Conservation (phyloP, 2,113 vertebrate genomes). For the Cebidichthys violaceus region DNA sequence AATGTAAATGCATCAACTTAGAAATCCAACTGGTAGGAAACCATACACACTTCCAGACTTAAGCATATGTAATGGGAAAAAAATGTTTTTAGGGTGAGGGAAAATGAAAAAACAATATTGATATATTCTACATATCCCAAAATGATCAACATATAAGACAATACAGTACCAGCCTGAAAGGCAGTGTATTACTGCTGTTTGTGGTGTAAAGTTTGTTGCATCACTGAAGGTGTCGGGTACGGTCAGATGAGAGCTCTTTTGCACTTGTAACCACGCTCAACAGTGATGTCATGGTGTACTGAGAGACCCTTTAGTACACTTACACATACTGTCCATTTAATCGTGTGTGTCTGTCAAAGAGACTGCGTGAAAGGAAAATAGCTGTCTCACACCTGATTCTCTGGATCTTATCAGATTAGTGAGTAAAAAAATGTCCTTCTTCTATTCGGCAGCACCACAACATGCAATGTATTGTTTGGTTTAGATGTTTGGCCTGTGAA, state of each 20-base stretch:
- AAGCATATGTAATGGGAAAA: neutral
- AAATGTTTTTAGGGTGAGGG: neutral
- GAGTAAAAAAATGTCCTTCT: neutral
- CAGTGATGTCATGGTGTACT: neutral
- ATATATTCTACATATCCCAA: neutral
- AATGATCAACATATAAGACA: neutral
- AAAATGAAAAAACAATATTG: neutral
- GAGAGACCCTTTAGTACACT: neutral
- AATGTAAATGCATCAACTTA: constrained; percentile 1
- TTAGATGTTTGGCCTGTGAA: constrained; percentile 1
- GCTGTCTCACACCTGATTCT: constrained; percentile 9
- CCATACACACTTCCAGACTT: neutral
- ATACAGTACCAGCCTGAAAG: neutral
- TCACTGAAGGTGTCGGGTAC: neutral
- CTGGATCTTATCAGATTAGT: neutral
- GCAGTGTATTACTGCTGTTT: neutral
- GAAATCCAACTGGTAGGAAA: neutral
- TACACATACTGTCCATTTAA: constrained; percentile 4
- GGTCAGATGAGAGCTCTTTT: neutral
- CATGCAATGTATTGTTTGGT: neutral
- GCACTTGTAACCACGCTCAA: neutral
- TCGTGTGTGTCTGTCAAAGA: neutral
- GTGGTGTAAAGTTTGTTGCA: neutral
- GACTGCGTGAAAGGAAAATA: neutral
- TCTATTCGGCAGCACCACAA: neutral